Conservation (phyloP, 2,888 invertebrate species). For the Oscheius sp. region DNA sequence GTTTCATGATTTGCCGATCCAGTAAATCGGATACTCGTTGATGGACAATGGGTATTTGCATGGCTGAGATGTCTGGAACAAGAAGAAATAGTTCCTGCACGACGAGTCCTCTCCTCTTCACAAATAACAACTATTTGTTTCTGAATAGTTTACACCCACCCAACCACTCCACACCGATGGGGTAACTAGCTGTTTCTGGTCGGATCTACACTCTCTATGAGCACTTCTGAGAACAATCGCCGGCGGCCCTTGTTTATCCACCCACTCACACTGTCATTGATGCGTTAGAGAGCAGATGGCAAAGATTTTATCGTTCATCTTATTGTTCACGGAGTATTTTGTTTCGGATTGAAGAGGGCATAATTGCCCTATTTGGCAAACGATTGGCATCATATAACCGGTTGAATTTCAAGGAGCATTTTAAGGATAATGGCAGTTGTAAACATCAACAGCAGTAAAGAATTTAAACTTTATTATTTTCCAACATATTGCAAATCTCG, state of each 20-base stretch:
- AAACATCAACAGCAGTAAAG: neutral
- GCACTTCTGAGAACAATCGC: too few relatives aligned
- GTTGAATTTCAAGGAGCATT: conserved; percentile 12
- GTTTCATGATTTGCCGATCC: too few relatives aligned
- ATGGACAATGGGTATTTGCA: too few relatives aligned
- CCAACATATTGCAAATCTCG: conserved; percentile 37
- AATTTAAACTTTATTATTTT: conserved; percentile 35
- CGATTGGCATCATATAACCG: conserved; percentile 20
- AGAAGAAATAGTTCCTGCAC: too few relatives aligned
- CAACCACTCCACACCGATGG: too few relatives aligned
- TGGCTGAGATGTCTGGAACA: too few relatives aligned
- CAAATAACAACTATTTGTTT: too few relatives aligned
- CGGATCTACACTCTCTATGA: too few relatives aligned
- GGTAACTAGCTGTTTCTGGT: too few relatives aligned
- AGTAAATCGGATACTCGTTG: too few relatives aligned
- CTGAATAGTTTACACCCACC: too few relatives aligned
- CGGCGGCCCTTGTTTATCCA: conserved; percentile 22
- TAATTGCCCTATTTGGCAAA: conserved; percentile 15
- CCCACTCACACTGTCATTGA: conserved; percentile 29
- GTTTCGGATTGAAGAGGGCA: conserved; percentile 1
- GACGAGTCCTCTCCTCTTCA: too few relatives aligned
- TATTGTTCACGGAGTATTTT: conserved; percentile 29
- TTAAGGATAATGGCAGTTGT: neutral
- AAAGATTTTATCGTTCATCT: conserved; percentile 15
- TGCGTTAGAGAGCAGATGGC: conserved; percentile 29